Evolutionary conservation across 2,888 invertebrate species (phyloP), one percentile per base, ranked within the genome.

Genomic region (Ferdinandea cuprea): DNA sequence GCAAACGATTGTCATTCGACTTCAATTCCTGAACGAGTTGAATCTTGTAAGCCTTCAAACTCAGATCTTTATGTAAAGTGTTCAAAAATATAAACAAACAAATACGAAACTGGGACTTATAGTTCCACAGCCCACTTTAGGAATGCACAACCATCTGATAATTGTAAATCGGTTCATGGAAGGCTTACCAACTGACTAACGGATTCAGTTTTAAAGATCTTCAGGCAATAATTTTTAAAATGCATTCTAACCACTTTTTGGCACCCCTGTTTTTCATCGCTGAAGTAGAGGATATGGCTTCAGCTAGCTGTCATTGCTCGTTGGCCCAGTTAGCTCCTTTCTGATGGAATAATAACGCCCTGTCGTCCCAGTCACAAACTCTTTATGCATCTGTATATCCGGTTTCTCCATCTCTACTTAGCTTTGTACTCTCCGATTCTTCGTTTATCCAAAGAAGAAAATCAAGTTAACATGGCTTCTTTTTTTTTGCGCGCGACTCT

Each of bases 261-360:
- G 0, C 48, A 8, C 28, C 74, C 68, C 61, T 63, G 74, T 71
- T 7, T 1, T 11, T 0, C 48, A 30, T 2, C 25, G n/a, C 32
- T 13, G 19, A 21, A 35, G 21, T 32, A 11, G 11, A 17, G 21
- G 13, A 15, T 17, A 32, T 42, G 42, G 44, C 63, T 30, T 32
- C 28, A 32, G 19, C 13, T 15, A 58, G 66, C 65, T 30, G 28
- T 19, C 28, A 46, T 37, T 66, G 28, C 81, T 77, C 61, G 81
- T 71, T 81, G 76, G 77, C 81, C 71, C 77, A 76, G 77, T 76
- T 77, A 76, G 76, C 71, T 71, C 61, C 58, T 48, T 77, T 76
- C 71, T 71, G 81, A 81, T 76, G 77, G 59, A 54, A 71, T 81
- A 81, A 77, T 76, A 81, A 81, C 71, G 71, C 65, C 66, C n/a